Evolutionary conservation across 35 echinoderm and acorn worm genomes (phyloP).

Genomic region (Diadema setosum): DNA sequence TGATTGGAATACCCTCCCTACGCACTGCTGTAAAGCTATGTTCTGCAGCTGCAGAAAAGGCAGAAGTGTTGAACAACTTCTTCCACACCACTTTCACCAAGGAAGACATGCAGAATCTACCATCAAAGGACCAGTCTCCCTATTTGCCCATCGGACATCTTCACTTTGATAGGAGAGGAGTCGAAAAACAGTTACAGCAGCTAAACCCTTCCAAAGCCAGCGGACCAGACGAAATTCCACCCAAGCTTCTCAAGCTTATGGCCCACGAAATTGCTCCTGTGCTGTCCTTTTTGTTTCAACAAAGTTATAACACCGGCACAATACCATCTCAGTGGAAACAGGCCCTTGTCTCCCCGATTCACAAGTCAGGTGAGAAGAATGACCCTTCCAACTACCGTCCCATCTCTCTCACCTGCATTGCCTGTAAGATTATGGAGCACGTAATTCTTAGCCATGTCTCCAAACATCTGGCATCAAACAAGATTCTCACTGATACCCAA

Average conservation of each 20-base stretch:
- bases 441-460: neutral
- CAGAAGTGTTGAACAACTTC: neutral
- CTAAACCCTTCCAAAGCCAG: too few relatives aligned
- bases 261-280: too few relatives aligned
- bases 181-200: too few relatives aligned
- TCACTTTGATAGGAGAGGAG: too few relatives aligned
- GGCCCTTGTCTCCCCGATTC: too few relatives aligned
- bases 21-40: too few relatives aligned
- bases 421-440: conserved; percentile 17
- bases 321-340: too few relatives aligned
- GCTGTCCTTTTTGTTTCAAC: too few relatives aligned
- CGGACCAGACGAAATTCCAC: too few relatives aligned
- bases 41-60: conserved; percentile 1
- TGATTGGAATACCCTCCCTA: conserved; percentile 21
- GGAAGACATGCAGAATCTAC: neutral
- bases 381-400: neutral
- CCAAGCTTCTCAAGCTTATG: neutral
- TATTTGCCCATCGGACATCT: too few relatives aligned
- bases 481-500: conserved; percentile 8
- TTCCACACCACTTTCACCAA: neutral
- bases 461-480: neutral
- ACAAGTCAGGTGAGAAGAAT: neutral
- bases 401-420: neutral
- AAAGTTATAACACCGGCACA: neutral
- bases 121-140: neutral